Evolutionary conservation across 2,888 invertebrate species (phyloP).

Genomic region (Camponotus fellah): DNA sequence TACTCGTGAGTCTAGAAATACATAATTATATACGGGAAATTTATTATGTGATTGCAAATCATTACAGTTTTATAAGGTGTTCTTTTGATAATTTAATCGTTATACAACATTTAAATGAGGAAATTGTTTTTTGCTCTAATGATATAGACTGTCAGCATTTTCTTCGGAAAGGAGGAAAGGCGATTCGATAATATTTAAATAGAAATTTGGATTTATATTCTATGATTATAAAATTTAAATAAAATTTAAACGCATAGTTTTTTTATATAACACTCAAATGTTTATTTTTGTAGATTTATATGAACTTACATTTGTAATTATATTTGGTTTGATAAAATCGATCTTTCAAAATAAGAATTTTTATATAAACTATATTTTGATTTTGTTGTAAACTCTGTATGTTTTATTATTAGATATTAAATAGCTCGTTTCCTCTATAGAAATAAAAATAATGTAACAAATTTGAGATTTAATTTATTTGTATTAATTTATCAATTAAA

Average conservation of each 20-base stretch:
- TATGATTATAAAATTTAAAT: not conserved
- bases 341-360: not conserved
- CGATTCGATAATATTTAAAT: not conserved
- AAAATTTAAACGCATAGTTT: not conserved
- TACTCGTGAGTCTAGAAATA: constrained; percentile 19
- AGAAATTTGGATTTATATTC: not conserved
- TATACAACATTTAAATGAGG: not conserved
- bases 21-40: constrained; percentile 36
- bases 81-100: constrained; percentile 2
- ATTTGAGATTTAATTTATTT: not conserved
- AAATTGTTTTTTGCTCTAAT: constrained; percentile 1
- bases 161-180: not conserved
- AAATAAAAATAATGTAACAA: not conserved
- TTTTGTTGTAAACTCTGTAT: too few relatives aligned
- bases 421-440: too few relatives aligned
- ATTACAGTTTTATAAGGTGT: constrained; percentile 1
- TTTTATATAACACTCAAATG: not conserved
- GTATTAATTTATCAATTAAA: not conserved
- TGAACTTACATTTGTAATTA: not conserved
- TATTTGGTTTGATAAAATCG: not conserved
- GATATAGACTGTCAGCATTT: not conserved
- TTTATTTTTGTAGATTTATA: not conserved
- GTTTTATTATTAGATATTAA: too few relatives aligned
- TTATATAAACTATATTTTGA: too few relatives aligned
- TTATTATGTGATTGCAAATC: constrained; percentile 40